Conservation (phyloP, 2,797 vertebrate species). For the Clarias platycephalus region DNA sequence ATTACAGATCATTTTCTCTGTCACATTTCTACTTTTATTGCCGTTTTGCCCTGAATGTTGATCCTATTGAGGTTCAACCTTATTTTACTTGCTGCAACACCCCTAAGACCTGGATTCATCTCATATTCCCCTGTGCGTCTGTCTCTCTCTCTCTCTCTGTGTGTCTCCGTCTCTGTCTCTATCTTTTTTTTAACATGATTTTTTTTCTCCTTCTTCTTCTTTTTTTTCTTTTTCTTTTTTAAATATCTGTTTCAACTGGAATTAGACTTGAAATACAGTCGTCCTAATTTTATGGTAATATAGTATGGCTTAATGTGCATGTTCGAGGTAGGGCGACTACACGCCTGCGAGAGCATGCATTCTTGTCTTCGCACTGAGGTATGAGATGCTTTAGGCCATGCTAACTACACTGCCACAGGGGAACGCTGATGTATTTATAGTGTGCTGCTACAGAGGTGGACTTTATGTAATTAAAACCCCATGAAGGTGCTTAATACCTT, state of each 20-base stretch:
- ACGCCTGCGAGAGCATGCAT: conserved; percentile 36
- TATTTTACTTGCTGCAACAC: conserved; percentile 66
- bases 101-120: conserved; percentile 69
- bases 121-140: conserved; percentile 56
- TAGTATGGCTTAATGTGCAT: conserved; percentile 20
- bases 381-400: conserved; percentile 60
- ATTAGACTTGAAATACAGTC: conserved; percentile 69
- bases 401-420: conserved; percentile 63
- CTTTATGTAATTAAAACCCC: conserved; percentile 69
- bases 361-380: conserved; percentile 44
- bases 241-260: conserved; percentile 67
- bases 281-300: conserved; percentile 66
- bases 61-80: conserved; percentile 69
- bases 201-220: neutral
- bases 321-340: conserved; percentile 25
- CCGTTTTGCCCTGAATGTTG: conserved; percentile 68
- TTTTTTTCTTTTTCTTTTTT: conserved; percentile 19
- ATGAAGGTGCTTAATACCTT: conserved; percentile 69
- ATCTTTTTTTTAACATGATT: conserved; percentile 55
- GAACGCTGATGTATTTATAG: conserved; percentile 68
- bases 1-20: conserved; percentile 68
- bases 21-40: conserved; percentile 64
- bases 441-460: conserved; percentile 65
- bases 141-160: conserved; percentile 51
- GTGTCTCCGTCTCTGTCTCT: conserved; percentile 43